Evolutionary conservation across 2,797 vertebrate genomes (phyloP), one percentile per base, ranked within the genome.

Genomic region (Acanthis flammea): DNA sequence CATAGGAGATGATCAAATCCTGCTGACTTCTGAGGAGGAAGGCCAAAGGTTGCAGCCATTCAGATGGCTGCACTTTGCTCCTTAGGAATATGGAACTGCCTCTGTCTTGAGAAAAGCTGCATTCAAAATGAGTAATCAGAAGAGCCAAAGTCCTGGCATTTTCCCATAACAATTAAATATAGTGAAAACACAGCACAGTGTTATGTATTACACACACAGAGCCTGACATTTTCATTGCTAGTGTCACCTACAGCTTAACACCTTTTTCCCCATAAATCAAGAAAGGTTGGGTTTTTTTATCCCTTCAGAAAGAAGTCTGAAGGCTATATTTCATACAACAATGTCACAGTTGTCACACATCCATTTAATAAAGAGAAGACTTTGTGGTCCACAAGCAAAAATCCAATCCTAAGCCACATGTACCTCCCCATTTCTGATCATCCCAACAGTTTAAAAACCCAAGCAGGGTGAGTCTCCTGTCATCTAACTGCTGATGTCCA

Each of bases 201-300:
- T 68, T 92, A 76, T 73, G 90, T 86, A 89, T 95, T 83, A 92
- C 80, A 90, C 51, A 85, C 82, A 74, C 82, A 86, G 77, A 95
- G 45, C n/a, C 58, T 96, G 96, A 96, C 90, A 96, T 96, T 95
- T 96, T 96, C 95, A 94, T 93, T 94, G 92, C 91, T 95, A 95
- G 93, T 94, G 94, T 96, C 85, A 96, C 74, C 94, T 90, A 95
- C 58, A 90, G 92, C 90, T 76, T 93, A 76, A 95, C 63, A 93
- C 55, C 61, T 85, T 91, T 57, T 84, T 21, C 58, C 57, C 42
- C 57, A 81, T 93, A 95, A 96, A 97, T 95, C 92, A 95, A 74
- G 39, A 21, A 57, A 22, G n/a, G 37, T 35, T 14, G 41, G 41
- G 16, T 86, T 90, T 93, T 93, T 81, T 44, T 2, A 86, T 67